phyloP scores from a whole-genome alignment of 1,140 invertebrate genomes.

The Portunus trituberculatus region DNA sequence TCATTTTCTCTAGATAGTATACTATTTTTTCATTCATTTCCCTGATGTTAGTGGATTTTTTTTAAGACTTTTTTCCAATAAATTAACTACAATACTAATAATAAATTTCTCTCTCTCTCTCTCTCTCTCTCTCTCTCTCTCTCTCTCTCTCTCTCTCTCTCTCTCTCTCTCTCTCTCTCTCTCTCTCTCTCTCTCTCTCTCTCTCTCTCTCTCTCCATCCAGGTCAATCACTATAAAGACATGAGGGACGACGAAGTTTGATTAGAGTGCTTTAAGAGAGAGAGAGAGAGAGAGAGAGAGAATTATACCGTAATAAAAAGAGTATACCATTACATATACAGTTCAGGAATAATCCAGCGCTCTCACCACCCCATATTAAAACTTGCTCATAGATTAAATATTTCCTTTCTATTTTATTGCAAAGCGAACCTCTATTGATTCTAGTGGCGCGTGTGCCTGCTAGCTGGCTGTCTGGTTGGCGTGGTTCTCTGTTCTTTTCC shows the following conservation, averaged over 20 bases:
- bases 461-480: background rate
- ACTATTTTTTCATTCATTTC: too few relatives aligned
- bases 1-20: too few relatives aligned
- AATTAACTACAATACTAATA: too few relatives aligned
- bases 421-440: background rate
- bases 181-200: too few relatives aligned
- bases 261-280: background rate
- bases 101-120: too few relatives aligned
- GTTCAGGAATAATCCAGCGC: background rate
- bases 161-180: too few relatives aligned
- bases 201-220: background rate
- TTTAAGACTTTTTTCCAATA: too few relatives aligned
- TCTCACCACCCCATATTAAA: background rate
- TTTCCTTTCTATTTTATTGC: background rate
- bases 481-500: background rate
- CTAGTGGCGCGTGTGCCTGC: background rate
- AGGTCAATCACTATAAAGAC: background rate
- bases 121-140: too few relatives aligned
- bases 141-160: too few relatives aligned
- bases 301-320: background rate
- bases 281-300: slow-evolving; percentile 20
- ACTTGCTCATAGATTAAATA: background rate
- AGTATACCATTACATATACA: background rate
- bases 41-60: too few relatives aligned
- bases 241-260: too few relatives aligned